phyloP scores from a whole-genome alignment of 2,113 vertebrate genomes.

The Hippocampus barbouri region DNA sequence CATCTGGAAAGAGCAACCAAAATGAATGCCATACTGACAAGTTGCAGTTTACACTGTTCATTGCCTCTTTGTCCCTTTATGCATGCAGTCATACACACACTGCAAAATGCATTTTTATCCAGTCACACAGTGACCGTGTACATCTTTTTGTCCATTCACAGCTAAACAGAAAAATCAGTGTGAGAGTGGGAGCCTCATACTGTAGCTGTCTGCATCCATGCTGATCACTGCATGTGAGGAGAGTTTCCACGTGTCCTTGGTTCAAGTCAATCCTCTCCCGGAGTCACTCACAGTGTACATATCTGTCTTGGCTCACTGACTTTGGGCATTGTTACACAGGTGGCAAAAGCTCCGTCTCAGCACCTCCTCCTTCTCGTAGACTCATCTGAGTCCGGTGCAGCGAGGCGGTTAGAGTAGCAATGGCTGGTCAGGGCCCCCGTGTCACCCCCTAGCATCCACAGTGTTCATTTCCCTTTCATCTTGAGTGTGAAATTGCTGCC shows the following conservation, averaged over 20 bases:
- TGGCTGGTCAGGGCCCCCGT: constrained; percentile 63
- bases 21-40: too few species aligned
- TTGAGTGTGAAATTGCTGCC: constrained; percentile 78
- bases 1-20: too few species aligned
- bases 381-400: constrained; percentile 56
- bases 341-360: constrained; percentile 39
- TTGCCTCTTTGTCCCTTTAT: too few species aligned
- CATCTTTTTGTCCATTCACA: neutral
- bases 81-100: too few species aligned
- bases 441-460: constrained; percentile 65
- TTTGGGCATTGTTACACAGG: constrained; percentile 42
- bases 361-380: constrained; percentile 22
- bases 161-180: neutral
- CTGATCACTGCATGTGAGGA: neutral
- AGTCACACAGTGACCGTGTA: too few species aligned
- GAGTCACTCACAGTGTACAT: neutral
- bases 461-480: constrained; percentile 82
- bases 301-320: constrained; percentile 24
- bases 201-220: neutral
- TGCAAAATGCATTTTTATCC: too few species aligned
- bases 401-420: constrained; percentile 58
- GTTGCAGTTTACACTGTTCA: too few species aligned
- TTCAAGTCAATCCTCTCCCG: neutral
- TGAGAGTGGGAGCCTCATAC: neutral
- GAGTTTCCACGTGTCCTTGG: neutral